Conservation (phyloP, 2,888 invertebrate genomes). For the Teleiodes luculella region DNA sequence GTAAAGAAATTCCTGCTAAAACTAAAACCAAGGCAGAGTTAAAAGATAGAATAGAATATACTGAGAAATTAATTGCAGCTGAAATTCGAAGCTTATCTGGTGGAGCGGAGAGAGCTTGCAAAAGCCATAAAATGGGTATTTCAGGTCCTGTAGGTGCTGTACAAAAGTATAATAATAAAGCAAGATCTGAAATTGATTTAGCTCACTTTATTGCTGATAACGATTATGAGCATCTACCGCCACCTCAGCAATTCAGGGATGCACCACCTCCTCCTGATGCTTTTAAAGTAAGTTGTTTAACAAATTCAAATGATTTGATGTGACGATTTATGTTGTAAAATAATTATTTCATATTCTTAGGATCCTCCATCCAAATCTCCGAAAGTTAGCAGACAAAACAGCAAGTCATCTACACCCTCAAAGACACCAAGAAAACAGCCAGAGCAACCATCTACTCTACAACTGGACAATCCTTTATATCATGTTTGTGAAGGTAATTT, state of each 20-base stretch:
- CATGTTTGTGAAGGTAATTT: conserved; percentile 86
- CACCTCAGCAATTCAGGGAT: conserved; percentile 91
- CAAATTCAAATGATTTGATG: too few relatives aligned
- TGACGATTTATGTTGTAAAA: not conserved
- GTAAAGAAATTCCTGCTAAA: conserved; percentile 66
- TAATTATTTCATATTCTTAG: conserved; percentile 33
- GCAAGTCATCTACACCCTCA: conserved; percentile 69
- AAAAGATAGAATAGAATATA: conserved; percentile 70
- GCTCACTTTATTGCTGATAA: conserved; percentile 75
- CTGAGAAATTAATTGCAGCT: conserved; percentile 70
- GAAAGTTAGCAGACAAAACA: conserved; percentile 63
- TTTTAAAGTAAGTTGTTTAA: conserved; percentile 67
- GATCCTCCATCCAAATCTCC: conserved; percentile 71
- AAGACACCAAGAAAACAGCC: conserved; percentile 58
- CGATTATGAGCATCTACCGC: conserved; percentile 86
- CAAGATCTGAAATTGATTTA: conserved; percentile 80
- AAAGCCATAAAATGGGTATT: conserved; percentile 51
- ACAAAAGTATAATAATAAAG: conserved; percentile 70
- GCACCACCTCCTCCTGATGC: conserved; percentile 87
- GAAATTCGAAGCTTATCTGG: conserved; percentile 59
- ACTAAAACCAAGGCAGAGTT: conserved; percentile 50
- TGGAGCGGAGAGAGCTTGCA: conserved; percentile 58
- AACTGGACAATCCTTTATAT: conserved; percentile 86
- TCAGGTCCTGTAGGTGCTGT: conserved; percentile 40
- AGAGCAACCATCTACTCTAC: conserved; percentile 56